Evolutionary conservation across 2,888 invertebrate species (phyloP).

Genomic region (Cheilosia scutellata): DNA sequence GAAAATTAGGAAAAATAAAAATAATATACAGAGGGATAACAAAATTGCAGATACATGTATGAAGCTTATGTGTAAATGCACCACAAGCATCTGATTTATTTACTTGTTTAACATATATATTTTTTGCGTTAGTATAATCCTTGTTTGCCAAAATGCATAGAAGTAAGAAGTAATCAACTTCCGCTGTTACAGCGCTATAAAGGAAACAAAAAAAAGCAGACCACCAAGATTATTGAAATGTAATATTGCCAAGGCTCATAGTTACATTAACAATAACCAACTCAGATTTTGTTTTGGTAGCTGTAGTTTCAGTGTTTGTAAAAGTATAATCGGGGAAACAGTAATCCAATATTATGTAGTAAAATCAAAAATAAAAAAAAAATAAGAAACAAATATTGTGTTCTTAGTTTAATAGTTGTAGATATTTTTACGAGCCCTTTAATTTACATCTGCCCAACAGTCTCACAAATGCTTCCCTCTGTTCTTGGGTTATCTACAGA

Average conservation of each 20-base stretch:
- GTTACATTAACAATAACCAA: not conserved
- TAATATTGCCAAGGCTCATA: not conserved
- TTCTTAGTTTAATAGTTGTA: slow-evolving; percentile 48
- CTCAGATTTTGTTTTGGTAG: not conserved
- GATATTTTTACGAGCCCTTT: slow-evolving; percentile 61
- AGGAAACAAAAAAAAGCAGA: not conserved
- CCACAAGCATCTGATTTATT: not conserved
- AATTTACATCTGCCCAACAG: slow-evolving; percentile 63
- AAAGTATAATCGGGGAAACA: not conserved
- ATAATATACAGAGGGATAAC: slow-evolving; percentile 16
- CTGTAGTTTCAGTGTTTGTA: no score
- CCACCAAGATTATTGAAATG: not conserved
- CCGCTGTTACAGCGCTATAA: not conserved
- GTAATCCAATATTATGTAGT: slow-evolving; percentile 4
- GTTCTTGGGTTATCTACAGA: slow-evolving; percentile 53
- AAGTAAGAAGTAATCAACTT: not conserved
- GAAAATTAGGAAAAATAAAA: slow-evolving; percentile 9
- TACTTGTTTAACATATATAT: no score
- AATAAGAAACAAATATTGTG: slow-evolving; percentile 31
- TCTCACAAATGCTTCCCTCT: slow-evolving; percentile 58
- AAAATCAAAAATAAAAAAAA: slow-evolving; percentile 23
- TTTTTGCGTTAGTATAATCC: not conserved
- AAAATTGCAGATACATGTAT: slow-evolving; percentile 7
- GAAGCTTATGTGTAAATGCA: slow-evolving; percentile 12
- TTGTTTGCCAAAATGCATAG: not conserved